Evolutionary conservation across 2,797 vertebrate genomes (phyloP), one percentile per base, ranked within the genome.

Genomic region (Crocodylus rhombifer): DNA sequence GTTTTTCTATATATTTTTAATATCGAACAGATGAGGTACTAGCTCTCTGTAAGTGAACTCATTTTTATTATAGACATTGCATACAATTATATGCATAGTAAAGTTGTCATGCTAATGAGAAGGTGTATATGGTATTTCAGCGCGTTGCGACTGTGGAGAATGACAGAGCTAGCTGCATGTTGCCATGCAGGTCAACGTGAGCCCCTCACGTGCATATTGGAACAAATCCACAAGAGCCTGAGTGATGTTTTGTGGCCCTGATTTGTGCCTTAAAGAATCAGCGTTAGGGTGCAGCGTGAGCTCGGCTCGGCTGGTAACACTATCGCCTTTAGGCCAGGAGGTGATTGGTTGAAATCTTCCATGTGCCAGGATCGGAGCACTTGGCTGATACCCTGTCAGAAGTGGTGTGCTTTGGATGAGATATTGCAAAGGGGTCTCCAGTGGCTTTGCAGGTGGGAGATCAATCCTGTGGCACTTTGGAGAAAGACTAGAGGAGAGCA

Each of bases 221-320:
- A 58, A 6, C 15, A 74, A 14, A 42, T 58, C 64, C n/a, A 65
- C 14, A 17, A n/a, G 64, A n/a, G n/a, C 36, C 0, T 28, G 60
- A 0, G 5, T 0, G 36, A 1, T 7, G 58, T 2, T 3, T 6
- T 26, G 3, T 1, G 6, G 14, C 14, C 1, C 0, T 4, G 42
- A 65, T 81, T 60, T 20, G 13, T 4, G 77, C 6, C 76, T 7
- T 12, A 2, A 36, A 61, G 28, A 60, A 33, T 10, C 51, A 4
- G 65, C 17, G 56, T 1, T 77, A 4, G n/a, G 84, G 1, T 9
- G 26, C 17, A 1, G 58, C 1, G 0, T 12, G 67, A 1, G 63
- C 63, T 2, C 3, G 28, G 82, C 76, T 65, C 36, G 71, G 57
- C 64, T n/a, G 61, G 75, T 71, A 60, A 60, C 51, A 2, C 78